These are phyloP conservation scores for Uropetala carovei DNA, from an alignment of 2,888 invertebrate genomes.

Conservation along the genomic window DNA sequence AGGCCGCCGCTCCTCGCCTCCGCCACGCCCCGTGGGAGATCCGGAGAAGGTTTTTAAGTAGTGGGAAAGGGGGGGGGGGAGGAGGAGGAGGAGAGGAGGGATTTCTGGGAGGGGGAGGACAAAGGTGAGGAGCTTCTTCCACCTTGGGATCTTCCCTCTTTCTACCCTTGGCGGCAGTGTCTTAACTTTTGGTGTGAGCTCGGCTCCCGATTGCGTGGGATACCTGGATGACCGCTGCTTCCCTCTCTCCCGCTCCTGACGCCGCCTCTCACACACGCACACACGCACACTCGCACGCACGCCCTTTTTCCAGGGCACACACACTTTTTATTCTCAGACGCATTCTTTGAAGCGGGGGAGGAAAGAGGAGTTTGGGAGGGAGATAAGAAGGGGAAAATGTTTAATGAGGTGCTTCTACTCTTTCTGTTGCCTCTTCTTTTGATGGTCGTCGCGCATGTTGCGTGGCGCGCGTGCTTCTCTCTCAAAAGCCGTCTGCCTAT, in stretches of 20 bases:
- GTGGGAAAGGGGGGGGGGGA: too few species aligned
- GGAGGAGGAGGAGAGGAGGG: too few species aligned
- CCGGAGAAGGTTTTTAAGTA: not conserved
- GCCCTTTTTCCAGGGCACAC: too few species aligned
- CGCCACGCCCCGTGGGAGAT: conserved; percentile 61
- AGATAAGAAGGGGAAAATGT: not conserved
- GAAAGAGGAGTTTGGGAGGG: not conserved
- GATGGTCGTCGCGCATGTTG: too few species aligned
- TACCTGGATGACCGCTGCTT: not conserved
- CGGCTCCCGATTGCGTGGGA: not conserved
- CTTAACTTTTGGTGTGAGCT: conserved; percentile 20
- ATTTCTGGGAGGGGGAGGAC: too few species aligned
- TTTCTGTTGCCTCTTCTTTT: too few species aligned
- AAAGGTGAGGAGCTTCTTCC: not conserved
- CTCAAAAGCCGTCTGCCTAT: too few species aligned
- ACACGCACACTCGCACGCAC: too few species aligned
- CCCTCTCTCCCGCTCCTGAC: not conserved
- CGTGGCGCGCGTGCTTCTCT: too few species aligned
- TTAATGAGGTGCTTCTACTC: not conserved
- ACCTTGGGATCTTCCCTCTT: not conserved
- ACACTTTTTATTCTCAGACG: too few species aligned
- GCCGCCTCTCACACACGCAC: too few species aligned
- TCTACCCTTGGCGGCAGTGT: not conserved
- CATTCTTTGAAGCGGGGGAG: conserved; percentile 34
- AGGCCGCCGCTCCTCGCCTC: conserved; percentile 33